A percentile compares a stretch with the other conserved stretches of the same genome.
These are phyloP conservation scores for Heliocidaris erythrogramma DNA, from an alignment of 35 echinoderm and acorn worm genomes.

Conservation along the genomic window DNA sequence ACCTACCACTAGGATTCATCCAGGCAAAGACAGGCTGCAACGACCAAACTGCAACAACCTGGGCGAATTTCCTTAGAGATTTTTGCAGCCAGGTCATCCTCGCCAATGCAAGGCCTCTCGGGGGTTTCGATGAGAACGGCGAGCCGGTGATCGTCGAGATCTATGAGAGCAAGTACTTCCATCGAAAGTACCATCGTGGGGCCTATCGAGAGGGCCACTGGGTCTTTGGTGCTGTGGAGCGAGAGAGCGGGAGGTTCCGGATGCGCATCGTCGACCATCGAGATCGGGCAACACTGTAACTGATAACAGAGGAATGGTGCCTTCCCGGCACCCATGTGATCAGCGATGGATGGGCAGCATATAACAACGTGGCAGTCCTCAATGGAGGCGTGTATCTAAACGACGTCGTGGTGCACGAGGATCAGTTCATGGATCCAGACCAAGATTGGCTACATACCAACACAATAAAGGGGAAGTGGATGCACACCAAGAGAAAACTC, in stretches of 20 bases:
- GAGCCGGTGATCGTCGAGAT: constrained; percentile 39
- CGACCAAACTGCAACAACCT: too few species aligned
- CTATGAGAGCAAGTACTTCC: constrained; percentile 22
- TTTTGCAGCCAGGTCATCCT: constrained; percentile 19
- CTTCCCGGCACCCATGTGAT: constrained; percentile 32
- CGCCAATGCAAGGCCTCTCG: neutral
- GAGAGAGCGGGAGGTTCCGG: neutral
- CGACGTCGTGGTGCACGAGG: too few species aligned
- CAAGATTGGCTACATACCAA: too few species aligned
- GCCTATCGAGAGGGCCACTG: neutral
- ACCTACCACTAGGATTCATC: too few species aligned
- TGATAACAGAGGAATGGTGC: neutral
- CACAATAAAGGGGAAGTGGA: too few species aligned
- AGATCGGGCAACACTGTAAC: neutral
- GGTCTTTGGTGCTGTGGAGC: constrained; percentile 43
- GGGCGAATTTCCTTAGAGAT: constrained; percentile 28
- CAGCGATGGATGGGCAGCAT: constrained; percentile 35
- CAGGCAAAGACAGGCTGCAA: too few species aligned
- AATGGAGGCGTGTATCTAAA: neutral
- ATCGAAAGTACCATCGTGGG: constrained; percentile 42
- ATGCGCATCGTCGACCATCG: neutral
- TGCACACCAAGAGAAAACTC: too few species aligned
- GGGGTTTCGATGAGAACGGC: constrained; percentile 31
- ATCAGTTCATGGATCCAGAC: too few species aligned
- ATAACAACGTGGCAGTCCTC: neutral